Percentiles rank a stretch among this genome's conserved stretches.
These are phyloP conservation scores for Gallinago undulata DNA, from an alignment of 2,113 vertebrate genomes.

Conservation along the genomic window DNA sequence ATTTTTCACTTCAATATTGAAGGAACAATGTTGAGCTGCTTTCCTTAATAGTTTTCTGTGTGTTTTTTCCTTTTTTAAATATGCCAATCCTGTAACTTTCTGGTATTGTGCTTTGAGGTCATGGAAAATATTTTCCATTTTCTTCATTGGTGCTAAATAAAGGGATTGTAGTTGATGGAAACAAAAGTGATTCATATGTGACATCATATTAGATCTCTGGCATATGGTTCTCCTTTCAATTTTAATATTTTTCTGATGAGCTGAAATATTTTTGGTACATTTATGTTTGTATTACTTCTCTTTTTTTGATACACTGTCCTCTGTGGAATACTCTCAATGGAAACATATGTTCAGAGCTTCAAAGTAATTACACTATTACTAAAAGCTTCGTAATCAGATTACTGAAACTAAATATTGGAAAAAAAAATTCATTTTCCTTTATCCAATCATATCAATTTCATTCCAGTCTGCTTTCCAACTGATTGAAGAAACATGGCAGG, in stretches of 20 bases:
- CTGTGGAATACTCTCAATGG: conserved; percentile 60
- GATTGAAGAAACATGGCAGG: conserved; percentile 63
- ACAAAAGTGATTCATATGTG: not conserved
- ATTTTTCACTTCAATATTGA: not conserved
- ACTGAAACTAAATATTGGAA: conserved; percentile 72
- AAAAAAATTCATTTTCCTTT: conserved; percentile 79
- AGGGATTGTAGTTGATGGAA: not conserved
- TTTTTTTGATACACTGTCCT: conserved; percentile 57
- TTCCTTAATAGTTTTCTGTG: not conserved
- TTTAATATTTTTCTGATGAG: conserved; percentile 29
- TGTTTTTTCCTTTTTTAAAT: not conserved
- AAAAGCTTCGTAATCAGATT: conserved; percentile 82
- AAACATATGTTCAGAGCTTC: conserved; percentile 77
- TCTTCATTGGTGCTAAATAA: not conserved
- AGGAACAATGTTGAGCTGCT: not conserved
- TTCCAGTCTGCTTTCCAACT: conserved; percentile 49
- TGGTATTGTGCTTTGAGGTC: not conserved
- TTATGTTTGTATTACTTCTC: conserved; percentile 36
- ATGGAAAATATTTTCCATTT: not conserved
- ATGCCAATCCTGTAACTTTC: not conserved
- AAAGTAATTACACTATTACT: conserved; percentile 80
- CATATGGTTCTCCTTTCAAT: conserved; percentile 25
- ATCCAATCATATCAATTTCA: conserved; percentile 73
- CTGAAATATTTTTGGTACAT: not conserved
- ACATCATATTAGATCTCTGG: not conserved